Percentiles rank a stretch among this genome's conserved stretches.
Conservation (phyloP, 2,888 invertebrate species). For the Drosophila mayaguana region DNA sequence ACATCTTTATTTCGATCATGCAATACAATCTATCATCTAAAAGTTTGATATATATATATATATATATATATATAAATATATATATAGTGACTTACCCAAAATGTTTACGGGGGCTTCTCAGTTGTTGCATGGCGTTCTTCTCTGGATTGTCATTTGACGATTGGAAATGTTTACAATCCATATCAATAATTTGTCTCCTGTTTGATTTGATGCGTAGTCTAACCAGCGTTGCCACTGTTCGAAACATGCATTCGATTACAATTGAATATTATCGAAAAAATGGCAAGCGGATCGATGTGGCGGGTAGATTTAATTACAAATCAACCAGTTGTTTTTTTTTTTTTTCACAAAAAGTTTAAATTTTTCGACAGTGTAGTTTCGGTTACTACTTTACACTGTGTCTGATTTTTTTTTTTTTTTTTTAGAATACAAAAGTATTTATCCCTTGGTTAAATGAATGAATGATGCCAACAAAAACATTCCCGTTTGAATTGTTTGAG, state of each 20-base stretch:
- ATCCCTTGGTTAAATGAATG: no score
- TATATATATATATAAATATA: no score
- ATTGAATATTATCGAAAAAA: background rate
- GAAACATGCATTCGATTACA: slow-evolving; percentile 5
- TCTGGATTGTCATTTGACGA: background rate
- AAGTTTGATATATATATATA: background rate
- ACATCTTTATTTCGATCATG: background rate
- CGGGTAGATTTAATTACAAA: no score
- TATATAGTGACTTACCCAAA: slow-evolving; percentile 7
- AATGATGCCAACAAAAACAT: no score
- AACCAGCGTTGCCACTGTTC: slow-evolving; percentile 1
- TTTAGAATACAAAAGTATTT: no score
- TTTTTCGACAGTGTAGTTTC: no score
- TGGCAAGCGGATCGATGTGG: background rate
- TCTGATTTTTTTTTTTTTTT: no score
- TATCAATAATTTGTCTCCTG: background rate
- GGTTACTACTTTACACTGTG: no score
- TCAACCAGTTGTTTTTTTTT: no score
- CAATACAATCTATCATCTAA: background rate
- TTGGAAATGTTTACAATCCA: background rate
- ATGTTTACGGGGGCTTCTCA: background rate
- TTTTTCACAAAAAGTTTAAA: no score
- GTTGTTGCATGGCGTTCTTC: background rate
- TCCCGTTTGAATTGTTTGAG: no score
- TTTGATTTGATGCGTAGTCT: background rate